Percentiles rank a stretch among this genome's conserved stretches.
phyloP scores from a whole-genome alignment of 2,797 vertebrate genomes.

The Rallus crepitans region DNA sequence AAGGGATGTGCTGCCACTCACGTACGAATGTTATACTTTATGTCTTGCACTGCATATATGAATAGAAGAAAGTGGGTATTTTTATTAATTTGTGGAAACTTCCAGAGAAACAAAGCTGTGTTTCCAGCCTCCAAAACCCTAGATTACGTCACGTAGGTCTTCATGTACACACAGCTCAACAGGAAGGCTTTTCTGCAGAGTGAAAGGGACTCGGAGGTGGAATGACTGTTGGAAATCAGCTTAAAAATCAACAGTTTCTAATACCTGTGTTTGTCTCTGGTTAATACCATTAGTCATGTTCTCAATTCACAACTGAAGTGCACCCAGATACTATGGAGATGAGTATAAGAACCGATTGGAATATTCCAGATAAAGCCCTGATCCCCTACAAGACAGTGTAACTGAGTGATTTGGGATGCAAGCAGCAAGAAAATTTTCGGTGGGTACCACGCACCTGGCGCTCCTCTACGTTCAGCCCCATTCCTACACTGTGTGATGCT shows the following conservation, averaged over 20 bases:
- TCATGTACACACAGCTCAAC: background rate
- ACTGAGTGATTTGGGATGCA: constrained; percentile 10
- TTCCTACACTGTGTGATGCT: background rate
- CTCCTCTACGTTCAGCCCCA: background rate
- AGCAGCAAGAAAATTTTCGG: background rate
- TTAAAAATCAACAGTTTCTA: constrained; percentile 59
- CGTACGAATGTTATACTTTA: background rate
- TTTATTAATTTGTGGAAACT: constrained; percentile 39
- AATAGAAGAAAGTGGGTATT: background rate
- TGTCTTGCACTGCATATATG: background rate
- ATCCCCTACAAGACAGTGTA: background rate
- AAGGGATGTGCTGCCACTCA: constrained; percentile 60
- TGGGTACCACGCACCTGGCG: rapidly evolving
- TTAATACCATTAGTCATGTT: constrained; percentile 65
- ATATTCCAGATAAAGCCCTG: constrained; percentile 16
- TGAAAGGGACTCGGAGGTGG: background rate
- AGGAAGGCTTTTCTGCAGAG: constrained; percentile 33
- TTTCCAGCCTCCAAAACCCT: constrained; percentile 18
- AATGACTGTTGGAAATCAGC: constrained; percentile 43
- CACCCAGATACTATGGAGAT: background rate
- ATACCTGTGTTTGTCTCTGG: constrained; percentile 43
- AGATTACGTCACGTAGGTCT: constrained; percentile 21
- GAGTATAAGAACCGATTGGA: constrained; percentile 25
- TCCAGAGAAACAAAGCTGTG: background rate
- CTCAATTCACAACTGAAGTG: constrained; percentile 2